A percentile compares a stretch with the other conserved stretches of the same genome.
phyloP scores from a whole-genome alignment of 2,797 vertebrate genomes.

The Anguilla pacifica region DNA sequence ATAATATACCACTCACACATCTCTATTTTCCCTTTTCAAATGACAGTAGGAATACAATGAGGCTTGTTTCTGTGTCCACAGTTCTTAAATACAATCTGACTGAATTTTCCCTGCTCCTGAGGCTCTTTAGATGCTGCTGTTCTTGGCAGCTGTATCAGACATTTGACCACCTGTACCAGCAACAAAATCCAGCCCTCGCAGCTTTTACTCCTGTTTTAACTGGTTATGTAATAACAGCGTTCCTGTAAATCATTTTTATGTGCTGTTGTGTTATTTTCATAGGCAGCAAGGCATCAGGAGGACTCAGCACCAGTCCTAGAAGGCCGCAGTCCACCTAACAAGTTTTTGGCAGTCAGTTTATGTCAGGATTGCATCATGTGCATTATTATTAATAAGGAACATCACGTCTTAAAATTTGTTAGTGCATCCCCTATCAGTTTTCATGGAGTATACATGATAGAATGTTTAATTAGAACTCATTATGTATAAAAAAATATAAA shows the following conservation, averaged over 20 bases:
- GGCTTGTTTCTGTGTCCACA: neutral
- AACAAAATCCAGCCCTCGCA: neutral
- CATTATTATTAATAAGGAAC: neutral
- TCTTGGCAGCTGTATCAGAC: neutral
- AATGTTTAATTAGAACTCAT: neutral
- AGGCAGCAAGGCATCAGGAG: neutral
- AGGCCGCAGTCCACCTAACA: neutral
- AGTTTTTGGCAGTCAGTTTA: neutral
- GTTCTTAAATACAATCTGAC: neutral
- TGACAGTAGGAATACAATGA: neutral
- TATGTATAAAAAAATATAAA: neutral
- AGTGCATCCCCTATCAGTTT: neutral
- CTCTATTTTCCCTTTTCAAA: neutral
- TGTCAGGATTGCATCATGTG: neutral
- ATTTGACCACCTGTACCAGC: neutral
- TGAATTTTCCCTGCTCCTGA: neutral
- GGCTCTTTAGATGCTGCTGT: neutral
- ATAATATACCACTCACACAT: neutral
- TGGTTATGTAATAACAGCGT: neutral
- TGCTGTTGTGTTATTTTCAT: neutral
- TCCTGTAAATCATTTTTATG: neutral
- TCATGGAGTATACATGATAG: neutral
- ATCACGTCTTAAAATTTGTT: neutral
- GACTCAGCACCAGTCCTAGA: neutral
- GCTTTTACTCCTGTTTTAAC: neutral